Base-by-base conservation (phyloP, 2,113 vertebrate species). In the Steatornis caripensis region DNA sequence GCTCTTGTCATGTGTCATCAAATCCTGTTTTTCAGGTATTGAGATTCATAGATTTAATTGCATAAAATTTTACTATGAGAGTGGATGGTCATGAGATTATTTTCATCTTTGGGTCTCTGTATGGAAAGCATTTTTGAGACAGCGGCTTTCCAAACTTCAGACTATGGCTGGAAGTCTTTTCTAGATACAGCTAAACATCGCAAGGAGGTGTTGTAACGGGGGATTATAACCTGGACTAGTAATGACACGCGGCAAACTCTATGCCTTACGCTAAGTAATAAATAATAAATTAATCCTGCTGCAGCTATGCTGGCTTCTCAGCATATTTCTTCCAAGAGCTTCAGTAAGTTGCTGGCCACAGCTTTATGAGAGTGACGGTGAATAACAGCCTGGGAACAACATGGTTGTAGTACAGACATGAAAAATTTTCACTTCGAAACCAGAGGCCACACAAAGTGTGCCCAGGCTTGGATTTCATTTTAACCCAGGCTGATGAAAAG, bases 1-100 rank as follows among this genome's bases (percentile, higher is more conserved):
- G 76, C 70, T 93, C 90, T 53, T 19, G 75, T 88, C 97, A 95
- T 91, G 94, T 96, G 91, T 95, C 91, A 92, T 94, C 81, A 58
- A 84, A 87, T 91, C 97, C 96, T 95, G 97, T 97, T 97, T 90
- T 97, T 95, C 97, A 93, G 92, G 96, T 96, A 87, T 84, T 96
- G 92, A 97, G 95, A 97, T 93, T 78, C 80, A 48, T 1, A 65
- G 72, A 62, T 84, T 92, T 91, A 71, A 72, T 92, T 96, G 96
- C 75, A 22, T 74, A 75, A 91, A 70, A 92, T 96, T 95, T 96
- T 95, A 93, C 92, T 94, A 95, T 10, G 12, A 72, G 91, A 95
- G 92, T 68, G 90, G 72, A 93, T 95, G 66, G 86, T 93, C 91
- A 89, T 82, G 91, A 87, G 96, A 91, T 87, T 58, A 85, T 95